phyloP scores from a whole-genome alignment of 2,797 vertebrate genomes.

The Linurgus olivaceus region DNA sequence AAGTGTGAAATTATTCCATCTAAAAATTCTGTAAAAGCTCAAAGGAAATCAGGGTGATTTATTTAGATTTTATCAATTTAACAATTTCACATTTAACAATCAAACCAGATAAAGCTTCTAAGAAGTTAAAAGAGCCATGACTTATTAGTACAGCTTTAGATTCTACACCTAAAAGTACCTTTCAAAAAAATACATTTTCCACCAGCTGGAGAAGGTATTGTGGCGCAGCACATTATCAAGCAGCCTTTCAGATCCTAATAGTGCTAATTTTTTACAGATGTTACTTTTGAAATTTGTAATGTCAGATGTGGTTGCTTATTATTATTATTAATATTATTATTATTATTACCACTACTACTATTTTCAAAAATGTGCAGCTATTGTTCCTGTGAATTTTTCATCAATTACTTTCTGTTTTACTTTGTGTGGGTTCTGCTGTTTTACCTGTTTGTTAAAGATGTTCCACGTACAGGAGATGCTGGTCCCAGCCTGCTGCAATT shows the following conservation, averaged over 20 bases:
- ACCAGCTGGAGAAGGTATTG: neutral
- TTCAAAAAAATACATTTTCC: neutral
- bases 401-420: neutral
- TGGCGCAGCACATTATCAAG: neutral
- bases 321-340: neutral
- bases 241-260: neutral
- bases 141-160: neutral
- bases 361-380: neutral
- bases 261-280: neutral
- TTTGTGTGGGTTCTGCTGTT: neutral
- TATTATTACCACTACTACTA: neutral
- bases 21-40: neutral
- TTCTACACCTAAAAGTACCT: neutral
- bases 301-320: neutral
- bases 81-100: neutral
- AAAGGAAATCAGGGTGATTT: neutral
- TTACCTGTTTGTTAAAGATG: neutral
- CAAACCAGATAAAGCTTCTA: neutral
- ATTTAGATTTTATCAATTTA: neutral
- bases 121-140: neutral
- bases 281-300: neutral
- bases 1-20: neutral
- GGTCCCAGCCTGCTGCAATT: neutral
- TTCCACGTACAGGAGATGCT: rapidly evolving
- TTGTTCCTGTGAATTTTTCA: neutral